Base-by-base conservation (phyloP, 2,113 vertebrate genomes). In the Sylvilagus bachmani region DNA sequence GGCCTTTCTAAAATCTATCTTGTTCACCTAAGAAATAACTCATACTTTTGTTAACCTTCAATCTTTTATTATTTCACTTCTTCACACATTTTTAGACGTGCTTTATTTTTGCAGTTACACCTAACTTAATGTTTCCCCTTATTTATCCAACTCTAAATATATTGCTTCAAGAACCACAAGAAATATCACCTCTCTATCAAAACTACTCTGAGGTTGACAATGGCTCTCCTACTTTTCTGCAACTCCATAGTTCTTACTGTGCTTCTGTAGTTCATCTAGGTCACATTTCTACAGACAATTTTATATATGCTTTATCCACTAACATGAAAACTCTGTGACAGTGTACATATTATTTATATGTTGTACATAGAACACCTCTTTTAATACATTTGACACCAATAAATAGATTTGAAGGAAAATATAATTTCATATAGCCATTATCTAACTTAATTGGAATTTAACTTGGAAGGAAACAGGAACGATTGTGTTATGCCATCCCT, bases 401-500 rank as follows among this genome's bases (percentile, higher is more conserved):
- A 93, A 80, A 33, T 61, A 62, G 0, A 67, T 86, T 62, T 88
- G 24, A 93, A 38, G 74, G 83, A 67, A 93, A 95, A 69, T 70
- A 11, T 11, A 14, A 24, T 86, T 91, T 87, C 8, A 64, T 4
- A 33, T 62, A 49, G 67, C 58, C 6, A 21, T 80, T 86, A 96
- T 80, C n/a, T 73, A 83, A 51, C 6, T 33, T 55, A 49, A 58
- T 29, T 69, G 10, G 27, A 51, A 2, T 27, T 0, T 38, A 36
- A 21, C 71, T 74, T 88, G 31, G 25, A 81, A 61, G n/a, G 19
- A 70, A 95, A 92, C 7, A 84, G 31, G 9, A 49, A 33, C 6
- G 0, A 0, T 9, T 25, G 3, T 61, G 66, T 10, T 77, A 5
- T 27, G 10, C 25, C 69, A 3, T 51, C 85, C 73, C 25, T 89